phyloP scores from a whole-genome alignment of 2,888 invertebrate species.

The Pharmacophagus antenor region DNA sequence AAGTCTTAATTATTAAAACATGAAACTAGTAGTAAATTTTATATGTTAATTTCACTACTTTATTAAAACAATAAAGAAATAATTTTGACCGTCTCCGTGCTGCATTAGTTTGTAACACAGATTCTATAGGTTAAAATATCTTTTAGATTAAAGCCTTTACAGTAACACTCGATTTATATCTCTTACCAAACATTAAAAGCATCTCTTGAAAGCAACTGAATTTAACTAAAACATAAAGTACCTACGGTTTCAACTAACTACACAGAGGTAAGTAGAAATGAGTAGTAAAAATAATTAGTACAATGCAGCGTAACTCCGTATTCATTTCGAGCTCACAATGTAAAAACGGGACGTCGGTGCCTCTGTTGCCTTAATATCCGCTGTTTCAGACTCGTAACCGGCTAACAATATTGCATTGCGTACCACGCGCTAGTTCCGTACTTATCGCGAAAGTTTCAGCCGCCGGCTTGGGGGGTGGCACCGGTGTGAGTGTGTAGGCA shows the following conservation, averaged over 20 bases:
- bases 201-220: constrained; percentile 12
- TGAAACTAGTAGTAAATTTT: too few relatives aligned
- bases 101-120: not conserved
- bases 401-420: constrained; percentile 81
- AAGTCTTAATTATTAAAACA: too few relatives aligned
- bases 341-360: constrained; percentile 67
- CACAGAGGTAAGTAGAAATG: constrained; percentile 31
- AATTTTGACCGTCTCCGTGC: too few relatives aligned
- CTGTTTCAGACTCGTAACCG: constrained; percentile 77
- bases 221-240: constrained; percentile 16
- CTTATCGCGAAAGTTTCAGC: constrained; percentile 80
- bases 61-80: too few relatives aligned
- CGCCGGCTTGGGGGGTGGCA: constrained; percentile 44
- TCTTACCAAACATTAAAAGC: constrained; percentile 22
- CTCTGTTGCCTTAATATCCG: constrained; percentile 77
- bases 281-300: constrained; percentile 62
- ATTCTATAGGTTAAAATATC: not conserved
- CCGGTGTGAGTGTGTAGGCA: constrained; percentile 35
- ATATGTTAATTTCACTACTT: too few relatives aligned
- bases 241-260: constrained; percentile 31
- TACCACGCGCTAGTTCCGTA: constrained; percentile 80
- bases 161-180: constrained; percentile 15
- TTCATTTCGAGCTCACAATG: constrained; percentile 71
- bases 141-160: constrained; percentile 13
- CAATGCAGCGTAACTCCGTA: constrained; percentile 62